These are phyloP conservation scores for Drosophila flavopinicola DNA, from an alignment of 2,888 invertebrate species.

Conservation along the genomic window DNA sequence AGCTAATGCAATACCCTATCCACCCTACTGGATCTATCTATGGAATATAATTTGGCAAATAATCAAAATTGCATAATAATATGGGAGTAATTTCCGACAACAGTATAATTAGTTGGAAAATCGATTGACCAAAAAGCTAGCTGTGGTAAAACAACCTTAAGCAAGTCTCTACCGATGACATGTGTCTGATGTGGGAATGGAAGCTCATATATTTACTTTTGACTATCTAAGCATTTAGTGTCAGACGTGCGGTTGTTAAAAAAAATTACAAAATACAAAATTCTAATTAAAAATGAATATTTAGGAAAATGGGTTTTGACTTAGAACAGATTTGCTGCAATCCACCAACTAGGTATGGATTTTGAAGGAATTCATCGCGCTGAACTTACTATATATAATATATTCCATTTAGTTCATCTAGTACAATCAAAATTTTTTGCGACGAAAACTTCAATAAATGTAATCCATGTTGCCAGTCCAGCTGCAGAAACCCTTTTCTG, in stretches of 20 bases:
- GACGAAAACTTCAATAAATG: slow-evolving; percentile 46
- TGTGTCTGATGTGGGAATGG: too few species aligned
- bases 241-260: slow-evolving; percentile 6
- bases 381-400: not conserved
- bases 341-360: slow-evolving; percentile 59
- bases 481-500: slow-evolving; percentile 53
- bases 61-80: too few species aligned
- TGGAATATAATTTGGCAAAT: too few species aligned
- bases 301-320: slow-evolving; percentile 60
- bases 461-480: slow-evolving; percentile 45
- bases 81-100: too few species aligned
- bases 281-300: slow-evolving; percentile 42
- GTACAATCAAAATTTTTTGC: slow-evolving; percentile 59
- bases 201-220: too few species aligned
- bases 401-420: slow-evolving; percentile 56
- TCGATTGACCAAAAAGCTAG: too few species aligned
- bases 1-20: too few species aligned
- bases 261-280: slow-evolving; percentile 27
- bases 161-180: too few species aligned
- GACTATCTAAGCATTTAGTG: slow-evolving; percentile 17
- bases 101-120: too few species aligned
- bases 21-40: too few species aligned
- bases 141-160: too few species aligned
- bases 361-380: not conserved
- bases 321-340: slow-evolving; percentile 49